These are phyloP conservation scores for Helogale parvula DNA, from an alignment of 2,113 vertebrate species.

Conservation along the genomic window DNA sequence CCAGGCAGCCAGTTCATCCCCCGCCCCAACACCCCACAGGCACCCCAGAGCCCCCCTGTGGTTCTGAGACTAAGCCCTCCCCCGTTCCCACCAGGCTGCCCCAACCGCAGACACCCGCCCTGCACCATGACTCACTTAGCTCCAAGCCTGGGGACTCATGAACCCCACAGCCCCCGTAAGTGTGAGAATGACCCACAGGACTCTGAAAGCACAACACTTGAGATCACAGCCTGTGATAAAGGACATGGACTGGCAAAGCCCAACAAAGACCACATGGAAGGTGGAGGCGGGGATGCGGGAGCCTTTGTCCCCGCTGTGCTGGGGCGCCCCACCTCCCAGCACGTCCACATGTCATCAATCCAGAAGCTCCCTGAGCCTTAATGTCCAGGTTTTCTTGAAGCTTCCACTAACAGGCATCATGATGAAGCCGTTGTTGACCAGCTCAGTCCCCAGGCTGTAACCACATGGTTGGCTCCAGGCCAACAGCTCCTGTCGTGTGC, in stretches of 20 bases:
- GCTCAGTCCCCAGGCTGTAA: neutral
- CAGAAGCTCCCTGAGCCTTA: neutral
- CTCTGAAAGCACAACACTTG: neutral
- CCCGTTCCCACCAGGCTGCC: neutral
- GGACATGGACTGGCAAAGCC: neutral
- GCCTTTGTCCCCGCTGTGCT: neutral
- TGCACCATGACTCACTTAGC: neutral
- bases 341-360: neutral
- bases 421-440: neutral
- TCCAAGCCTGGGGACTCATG: neutral
- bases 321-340: neutral
- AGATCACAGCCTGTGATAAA: neutral
- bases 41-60: neutral
- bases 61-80: too few species aligned
- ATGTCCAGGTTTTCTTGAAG: neutral
- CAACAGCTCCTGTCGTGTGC: neutral
- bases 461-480: neutral
- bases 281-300: neutral
- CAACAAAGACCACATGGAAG: neutral
- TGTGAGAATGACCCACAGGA: neutral
- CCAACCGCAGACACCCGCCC: neutral
- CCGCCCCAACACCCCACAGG: neutral
- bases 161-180: neutral
- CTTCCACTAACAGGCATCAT: neutral
- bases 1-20: accelerated